Base-by-base conservation (phyloP, 2,888 invertebrate genomes). In the Galerucella calmariensis region DNA sequence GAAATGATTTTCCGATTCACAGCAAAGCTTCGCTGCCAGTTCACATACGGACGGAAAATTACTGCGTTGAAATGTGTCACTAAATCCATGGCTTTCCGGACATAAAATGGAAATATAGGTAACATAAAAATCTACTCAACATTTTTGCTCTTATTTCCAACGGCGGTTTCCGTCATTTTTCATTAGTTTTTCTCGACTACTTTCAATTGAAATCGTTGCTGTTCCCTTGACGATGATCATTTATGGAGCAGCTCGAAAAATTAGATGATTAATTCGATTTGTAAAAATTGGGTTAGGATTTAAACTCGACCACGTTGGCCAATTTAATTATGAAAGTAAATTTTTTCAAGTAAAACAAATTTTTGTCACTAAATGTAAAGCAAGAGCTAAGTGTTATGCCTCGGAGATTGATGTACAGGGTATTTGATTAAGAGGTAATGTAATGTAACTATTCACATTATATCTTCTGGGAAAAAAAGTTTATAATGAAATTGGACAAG, bases 1-100 rank as follows among this genome's bases (percentile, higher is more conserved):
- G 71, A 24, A 65, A 65, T 56, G 71, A 71, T 71, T 71, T 71
- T 65, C 65, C 71, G 71, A 71, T 71, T 71, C 71, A 27, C 51
- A 65, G 65, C 51, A 65, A 53, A 35, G 35, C 65, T 16, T 62
- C 58, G 24, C 66, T 56, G 62, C 66, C 72, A 68, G 68, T 72
- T 75, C 69, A 75, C 72, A 75, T 75, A 71, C 76, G 69, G 65
- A n/a, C 27, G 66, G 74, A 74, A 74, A 77, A 74, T 75, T 77
- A 73, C 65, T 48, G 69, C 48, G 10, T 51, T 62, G 70, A 77
- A 75, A 75, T 75, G 48, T 73, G 77, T 73, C 73, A 74, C 69
- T 74, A 62, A 65, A 58, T 67, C 74, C 75, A 63, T 44, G 48
- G 72, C 63, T 70, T 67, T 58, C 35, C 51, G 14, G 69, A 68